A percentile compares a stretch with the other conserved stretches of the same genome.
These are phyloP conservation scores for Dicyrtoma fusca DNA, from an alignment of 2,888 invertebrate species.

Conservation along the genomic window DNA sequence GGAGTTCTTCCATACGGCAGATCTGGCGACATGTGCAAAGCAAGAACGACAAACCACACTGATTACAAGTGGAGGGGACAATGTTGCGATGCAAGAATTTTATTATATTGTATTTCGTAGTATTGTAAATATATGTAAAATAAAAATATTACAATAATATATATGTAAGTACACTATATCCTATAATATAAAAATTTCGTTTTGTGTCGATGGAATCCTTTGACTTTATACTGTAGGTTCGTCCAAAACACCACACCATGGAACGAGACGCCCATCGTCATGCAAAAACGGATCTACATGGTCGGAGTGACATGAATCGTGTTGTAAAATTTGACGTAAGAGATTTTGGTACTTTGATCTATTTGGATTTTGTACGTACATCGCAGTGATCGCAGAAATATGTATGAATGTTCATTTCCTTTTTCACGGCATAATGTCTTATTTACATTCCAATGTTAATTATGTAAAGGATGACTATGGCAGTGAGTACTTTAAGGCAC, in stretches of 20 bases:
- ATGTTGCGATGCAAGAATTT: slow-evolving; percentile 32
- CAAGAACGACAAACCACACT: slow-evolving; percentile 48
- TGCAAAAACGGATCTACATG: slow-evolving; percentile 49
- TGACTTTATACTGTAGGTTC: slow-evolving; percentile 16
- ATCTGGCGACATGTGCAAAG: slow-evolving; percentile 51
- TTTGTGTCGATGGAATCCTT: background rate
- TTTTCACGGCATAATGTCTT: slow-evolving; percentile 5
- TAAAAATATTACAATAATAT: background rate
- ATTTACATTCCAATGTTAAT: background rate
- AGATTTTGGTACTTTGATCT: background rate
- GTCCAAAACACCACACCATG: slow-evolving; percentile 38
- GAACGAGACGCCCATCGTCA: slow-evolving; percentile 46
- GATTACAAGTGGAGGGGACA: slow-evolving; percentile 53
- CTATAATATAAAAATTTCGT: background rate
- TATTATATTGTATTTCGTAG: background rate
- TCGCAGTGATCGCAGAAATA: too few relatives aligned
- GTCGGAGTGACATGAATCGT: slow-evolving; percentile 31
- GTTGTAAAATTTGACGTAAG: slow-evolving; percentile 48
- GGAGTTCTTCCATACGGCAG: slow-evolving; percentile 50
- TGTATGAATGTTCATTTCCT: background rate
- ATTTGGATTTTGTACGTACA: background rate
- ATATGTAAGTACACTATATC: background rate
- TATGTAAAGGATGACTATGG: slow-evolving; percentile 39
- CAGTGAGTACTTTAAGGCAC: slow-evolving; percentile 28
- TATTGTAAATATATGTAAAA: slow-evolving; percentile 17